phyloP scores from a whole-genome alignment of 2,888 invertebrate genomes.

The Odontothrips loti region DNA sequence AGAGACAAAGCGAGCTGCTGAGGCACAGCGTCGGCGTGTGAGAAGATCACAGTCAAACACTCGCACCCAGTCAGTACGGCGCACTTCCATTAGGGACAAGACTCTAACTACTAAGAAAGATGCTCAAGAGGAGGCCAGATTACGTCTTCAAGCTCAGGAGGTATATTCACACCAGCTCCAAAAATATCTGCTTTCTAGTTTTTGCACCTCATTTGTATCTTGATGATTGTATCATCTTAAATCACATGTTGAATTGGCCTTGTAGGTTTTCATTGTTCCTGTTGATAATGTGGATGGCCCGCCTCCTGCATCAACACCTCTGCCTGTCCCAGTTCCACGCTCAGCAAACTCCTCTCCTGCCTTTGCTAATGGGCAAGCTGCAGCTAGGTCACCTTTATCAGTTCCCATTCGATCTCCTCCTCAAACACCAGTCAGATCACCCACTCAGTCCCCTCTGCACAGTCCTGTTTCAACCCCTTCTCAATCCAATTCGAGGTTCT shows the following conservation, averaged over 20 bases:
- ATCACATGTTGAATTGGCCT: constrained; percentile 34
- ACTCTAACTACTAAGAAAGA: constrained; percentile 90
- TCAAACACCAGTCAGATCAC: not conserved
- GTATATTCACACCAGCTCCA: constrained; percentile 41
- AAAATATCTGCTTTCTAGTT: not conserved
- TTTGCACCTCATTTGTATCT: constrained; percentile 1
- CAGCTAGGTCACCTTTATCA: not conserved
- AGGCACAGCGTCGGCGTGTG: constrained; percentile 58
- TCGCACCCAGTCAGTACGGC: constrained; percentile 85
- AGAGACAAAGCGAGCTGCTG: constrained; percentile 67
- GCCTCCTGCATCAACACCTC: not conserved
- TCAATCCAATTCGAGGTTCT: not conserved
- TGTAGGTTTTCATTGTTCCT: constrained; percentile 42
- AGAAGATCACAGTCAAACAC: constrained; percentile 72
- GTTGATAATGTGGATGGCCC: constrained; percentile 43
- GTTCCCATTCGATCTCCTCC: not conserved
- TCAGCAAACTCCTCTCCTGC: not conserved
- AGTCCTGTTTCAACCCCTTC: not conserved
- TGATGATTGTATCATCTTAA: not conserved
- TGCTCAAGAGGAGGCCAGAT: constrained; percentile 85
- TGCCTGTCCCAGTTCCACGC: not conserved
- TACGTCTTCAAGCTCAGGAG: constrained; percentile 62
- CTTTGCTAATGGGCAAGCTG: not conserved
- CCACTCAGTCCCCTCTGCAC: not conserved
- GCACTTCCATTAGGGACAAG: constrained; percentile 91